A percentile compares a stretch with the other conserved stretches of the same genome.
Conservation (phyloP, 2,888 invertebrate species). For the Petrolisthes manimaculis region DNA sequence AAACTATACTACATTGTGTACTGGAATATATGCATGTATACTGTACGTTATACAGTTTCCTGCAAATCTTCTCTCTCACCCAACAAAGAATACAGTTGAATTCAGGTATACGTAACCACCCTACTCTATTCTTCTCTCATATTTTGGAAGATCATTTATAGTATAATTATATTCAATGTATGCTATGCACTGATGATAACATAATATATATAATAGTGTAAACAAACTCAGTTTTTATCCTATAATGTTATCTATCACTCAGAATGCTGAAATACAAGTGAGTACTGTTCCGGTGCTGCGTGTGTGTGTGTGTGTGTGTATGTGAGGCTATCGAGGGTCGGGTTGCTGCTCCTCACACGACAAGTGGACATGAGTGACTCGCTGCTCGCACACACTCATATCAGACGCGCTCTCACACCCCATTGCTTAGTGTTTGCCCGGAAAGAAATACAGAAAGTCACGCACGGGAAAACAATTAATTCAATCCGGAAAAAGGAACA, state of each 20-base stretch:
- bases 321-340: neutral
- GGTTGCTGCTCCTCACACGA: neutral
- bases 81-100: too few species aligned
- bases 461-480: conserved; percentile 33
- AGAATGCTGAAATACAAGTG: neutral
- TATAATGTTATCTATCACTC: neutral
- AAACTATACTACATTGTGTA: too few species aligned
- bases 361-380: conserved; percentile 13
- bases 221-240: too few species aligned
- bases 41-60: too few species aligned
- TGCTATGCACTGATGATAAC: too few species aligned
- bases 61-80: too few species aligned
- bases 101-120: too few species aligned
- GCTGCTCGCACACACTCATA: conserved; percentile 6
- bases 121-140: too few species aligned
- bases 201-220: too few species aligned
- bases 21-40: too few species aligned
- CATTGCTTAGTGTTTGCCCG: conserved; percentile 17
- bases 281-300: neutral
- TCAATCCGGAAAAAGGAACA: conserved; percentile 34
- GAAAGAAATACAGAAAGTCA: conserved; percentile 36
- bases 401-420: conserved; percentile 18
- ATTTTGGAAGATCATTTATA: too few species aligned
- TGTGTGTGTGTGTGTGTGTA: conserved; percentile 20
- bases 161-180: too few species aligned